A percentile compares a stretch with the other conserved stretches of the same genome.
phyloP scores from a whole-genome alignment of 2,888 invertebrate genomes.

The Parnassius glacialis region DNA sequence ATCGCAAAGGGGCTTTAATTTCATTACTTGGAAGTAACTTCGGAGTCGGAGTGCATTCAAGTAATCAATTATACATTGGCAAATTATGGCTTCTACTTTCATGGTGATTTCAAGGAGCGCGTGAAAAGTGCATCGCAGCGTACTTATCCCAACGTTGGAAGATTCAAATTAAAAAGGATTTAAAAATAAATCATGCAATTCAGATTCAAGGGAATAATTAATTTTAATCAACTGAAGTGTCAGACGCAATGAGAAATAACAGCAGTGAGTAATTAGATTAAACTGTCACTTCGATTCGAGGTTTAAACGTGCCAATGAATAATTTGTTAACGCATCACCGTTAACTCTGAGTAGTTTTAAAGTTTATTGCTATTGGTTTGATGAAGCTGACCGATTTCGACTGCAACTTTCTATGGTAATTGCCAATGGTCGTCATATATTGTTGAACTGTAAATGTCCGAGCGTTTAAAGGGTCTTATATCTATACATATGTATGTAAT shows the following conservation, averaged over 20 bases:
- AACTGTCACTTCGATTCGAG: constrained; percentile 17
- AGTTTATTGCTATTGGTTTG: not conserved
- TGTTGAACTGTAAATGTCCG: no score
- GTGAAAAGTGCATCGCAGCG: not conserved
- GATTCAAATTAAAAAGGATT: constrained; percentile 6
- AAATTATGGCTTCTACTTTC: constrained; percentile 22
- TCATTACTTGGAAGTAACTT: constrained; percentile 8
- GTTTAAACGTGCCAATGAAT: constrained; percentile 6
- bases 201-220: constrained; percentile 31
- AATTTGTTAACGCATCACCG: constrained; percentile 14
- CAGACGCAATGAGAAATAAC: constrained; percentile 32
- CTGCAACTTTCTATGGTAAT: constrained; percentile 14
- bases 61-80: constrained; percentile 24
- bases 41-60: constrained; percentile 14
- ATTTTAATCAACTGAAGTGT: constrained; percentile 35
- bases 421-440: not conserved
- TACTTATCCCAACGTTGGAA: constrained; percentile 15
- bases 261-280: constrained; percentile 28
- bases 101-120: constrained; percentile 10
- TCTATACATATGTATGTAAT: no score
- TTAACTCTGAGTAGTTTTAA: constrained; percentile 2
- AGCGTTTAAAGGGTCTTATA: no score
- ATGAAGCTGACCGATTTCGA: constrained; percentile 14
- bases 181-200: constrained; percentile 19
- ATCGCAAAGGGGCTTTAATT: not conserved